These are phyloP conservation scores for Polietes domitor DNA, from an alignment of 2,888 invertebrate genomes.

Conservation along the genomic window DNA sequence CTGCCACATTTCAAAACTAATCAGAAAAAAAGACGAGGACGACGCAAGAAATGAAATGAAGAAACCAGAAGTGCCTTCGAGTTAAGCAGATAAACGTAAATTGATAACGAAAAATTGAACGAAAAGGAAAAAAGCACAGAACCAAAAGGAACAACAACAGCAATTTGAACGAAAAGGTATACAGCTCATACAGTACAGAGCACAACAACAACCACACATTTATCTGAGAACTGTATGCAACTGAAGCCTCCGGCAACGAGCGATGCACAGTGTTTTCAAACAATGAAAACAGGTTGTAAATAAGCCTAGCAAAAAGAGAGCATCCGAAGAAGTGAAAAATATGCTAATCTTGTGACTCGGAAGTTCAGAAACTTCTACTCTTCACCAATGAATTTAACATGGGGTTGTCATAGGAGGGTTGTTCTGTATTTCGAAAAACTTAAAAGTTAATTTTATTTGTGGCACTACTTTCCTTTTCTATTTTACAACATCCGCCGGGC, in stretches of 20 bases:
- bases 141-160: not conserved
- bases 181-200: not conserved
- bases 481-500: no score
- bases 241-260: not conserved
- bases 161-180: no score
- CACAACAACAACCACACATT: not conserved
- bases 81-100: slow-evolving; percentile 64
- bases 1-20: slow-evolving; percentile 22
- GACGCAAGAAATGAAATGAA: slow-evolving; percentile 3
- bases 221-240: slow-evolving; percentile 14
- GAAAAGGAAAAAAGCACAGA: slow-evolving; percentile 17
- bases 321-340: no score
- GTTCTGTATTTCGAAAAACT: no score
- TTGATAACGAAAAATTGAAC: slow-evolving; percentile 48
- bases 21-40: slow-evolving; percentile 1
- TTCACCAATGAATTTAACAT: no score
- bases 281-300: not conserved
- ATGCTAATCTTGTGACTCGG: no score
- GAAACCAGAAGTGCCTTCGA: slow-evolving; percentile 67
- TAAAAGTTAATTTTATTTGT: no score
- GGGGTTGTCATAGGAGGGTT: no score
- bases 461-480: no score
- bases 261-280: not conserved
- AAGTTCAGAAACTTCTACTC: no score
- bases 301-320: no score